Percentiles rank a stretch among this genome's conserved stretches.
Conservation (phyloP, 1,140 invertebrate genomes). For the Cepaea nemoralis region DNA sequence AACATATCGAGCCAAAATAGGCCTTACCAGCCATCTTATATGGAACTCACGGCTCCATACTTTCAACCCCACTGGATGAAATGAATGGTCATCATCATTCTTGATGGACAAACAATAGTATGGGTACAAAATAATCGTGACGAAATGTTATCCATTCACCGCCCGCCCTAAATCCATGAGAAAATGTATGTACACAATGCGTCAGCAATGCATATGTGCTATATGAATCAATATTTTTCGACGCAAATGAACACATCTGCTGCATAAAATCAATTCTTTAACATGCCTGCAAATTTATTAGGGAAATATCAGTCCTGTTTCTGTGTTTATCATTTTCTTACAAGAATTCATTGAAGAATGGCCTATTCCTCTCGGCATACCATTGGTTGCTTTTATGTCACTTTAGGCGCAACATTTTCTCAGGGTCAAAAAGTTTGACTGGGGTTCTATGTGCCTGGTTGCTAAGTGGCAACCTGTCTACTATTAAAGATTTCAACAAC, state of each 20-base stretch:
- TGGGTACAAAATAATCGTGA: not conserved
- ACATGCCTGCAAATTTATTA: not conserved
- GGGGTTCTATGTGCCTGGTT: not conserved
- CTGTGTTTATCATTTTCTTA: not conserved
- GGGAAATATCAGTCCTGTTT: not conserved
- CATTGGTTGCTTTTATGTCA: not conserved
- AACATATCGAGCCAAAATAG: no score
- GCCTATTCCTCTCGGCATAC: not conserved
- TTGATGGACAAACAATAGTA: no score
- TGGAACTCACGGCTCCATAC: no score
- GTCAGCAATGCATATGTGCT: not conserved
- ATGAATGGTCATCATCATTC: no score
- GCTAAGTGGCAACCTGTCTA: slow-evolving; percentile 12
- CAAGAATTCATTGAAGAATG: not conserved
- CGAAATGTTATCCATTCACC: not conserved
- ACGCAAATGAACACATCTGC: not conserved
- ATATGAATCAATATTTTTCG: not conserved
- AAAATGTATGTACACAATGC: slow-evolving; percentile 20
- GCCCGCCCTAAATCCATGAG: not conserved
- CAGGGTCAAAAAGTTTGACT: not conserved
- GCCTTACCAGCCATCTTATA: no score
- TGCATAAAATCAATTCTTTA: not conserved
- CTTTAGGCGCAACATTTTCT: slow-evolving; percentile 2
- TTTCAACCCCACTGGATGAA: no score
- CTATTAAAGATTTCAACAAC: no score